These are phyloP conservation scores for Zosterops lateralis DNA, from an alignment of 2,113 vertebrate genomes.

Conservation along the genomic window DNA sequence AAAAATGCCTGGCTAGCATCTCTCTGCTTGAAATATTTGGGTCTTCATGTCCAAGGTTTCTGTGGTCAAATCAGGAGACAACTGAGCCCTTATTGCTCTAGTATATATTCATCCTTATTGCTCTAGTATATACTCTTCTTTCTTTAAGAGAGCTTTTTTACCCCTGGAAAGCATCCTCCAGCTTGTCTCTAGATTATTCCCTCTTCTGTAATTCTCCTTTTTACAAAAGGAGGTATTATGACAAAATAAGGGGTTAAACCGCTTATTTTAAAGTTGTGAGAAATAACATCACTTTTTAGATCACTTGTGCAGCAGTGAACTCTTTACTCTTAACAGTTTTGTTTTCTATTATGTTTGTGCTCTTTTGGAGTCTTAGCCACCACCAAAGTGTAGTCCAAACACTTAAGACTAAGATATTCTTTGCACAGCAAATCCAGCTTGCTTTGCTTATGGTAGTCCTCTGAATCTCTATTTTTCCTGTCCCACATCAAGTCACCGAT, in stretches of 20 bases:
- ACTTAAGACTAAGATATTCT: not conserved
- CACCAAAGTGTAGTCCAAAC: not conserved
- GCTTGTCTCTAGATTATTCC: not conserved
- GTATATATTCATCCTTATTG: not conserved
- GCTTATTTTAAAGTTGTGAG: not conserved
- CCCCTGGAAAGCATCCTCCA: not conserved
- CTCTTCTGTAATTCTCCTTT: not conserved
- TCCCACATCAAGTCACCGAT: not conserved
- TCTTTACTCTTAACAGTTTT: not conserved
- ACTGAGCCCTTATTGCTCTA: accelerated
- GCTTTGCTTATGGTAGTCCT: not conserved
- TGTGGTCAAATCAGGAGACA: not conserved
- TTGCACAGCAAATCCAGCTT: not conserved
- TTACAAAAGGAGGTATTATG: not conserved
- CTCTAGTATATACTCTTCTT: not conserved
- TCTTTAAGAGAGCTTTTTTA: not conserved
- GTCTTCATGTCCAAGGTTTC: not conserved
- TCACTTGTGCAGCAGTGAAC: not conserved
- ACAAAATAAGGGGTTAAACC: not conserved
- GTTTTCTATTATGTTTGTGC: not conserved
- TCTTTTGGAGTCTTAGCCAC: not conserved
- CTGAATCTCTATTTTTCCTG: not conserved
- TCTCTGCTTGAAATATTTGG: not conserved
- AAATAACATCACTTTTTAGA: not conserved
- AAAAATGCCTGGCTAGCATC: not conserved